phyloP scores from a whole-genome alignment of 2,888 invertebrate genomes.

The Mesorhabditis sp. region DNA sequence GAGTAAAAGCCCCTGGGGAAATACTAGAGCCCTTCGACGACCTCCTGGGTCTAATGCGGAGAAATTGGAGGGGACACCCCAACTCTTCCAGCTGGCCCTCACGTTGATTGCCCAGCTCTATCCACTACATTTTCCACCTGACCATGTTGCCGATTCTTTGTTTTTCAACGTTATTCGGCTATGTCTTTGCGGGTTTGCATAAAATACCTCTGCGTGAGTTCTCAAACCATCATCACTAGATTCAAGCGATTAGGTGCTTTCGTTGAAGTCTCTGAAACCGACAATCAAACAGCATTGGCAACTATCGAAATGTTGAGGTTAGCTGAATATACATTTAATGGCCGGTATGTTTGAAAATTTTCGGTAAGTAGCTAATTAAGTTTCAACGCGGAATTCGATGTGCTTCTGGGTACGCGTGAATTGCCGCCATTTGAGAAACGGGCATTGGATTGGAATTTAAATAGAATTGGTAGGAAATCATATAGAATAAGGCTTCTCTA shows the following conservation, averaged over 20 bases:
- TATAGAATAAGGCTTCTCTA: constrained; percentile 14
- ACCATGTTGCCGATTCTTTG: neutral
- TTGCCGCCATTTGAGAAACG: constrained; percentile 33
- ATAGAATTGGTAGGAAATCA: constrained; percentile 24
- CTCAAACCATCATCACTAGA: neutral
- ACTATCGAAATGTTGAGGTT: constrained; percentile 40
- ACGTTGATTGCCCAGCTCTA: neutral
- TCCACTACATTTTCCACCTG: neutral
- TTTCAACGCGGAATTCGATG: constrained; percentile 31
- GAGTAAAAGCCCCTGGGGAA: neutral
- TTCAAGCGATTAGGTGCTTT: constrained; percentile 27
- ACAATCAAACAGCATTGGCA: constrained; percentile 26
- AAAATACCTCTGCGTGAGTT: constrained; percentile 1
- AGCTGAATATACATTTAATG: constrained; percentile 41
- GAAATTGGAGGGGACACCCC: constrained; percentile 3
- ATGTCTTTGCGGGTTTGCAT: neutral
- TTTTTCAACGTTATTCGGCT: neutral
- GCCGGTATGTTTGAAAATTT: constrained; percentile 11
- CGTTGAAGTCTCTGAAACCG: constrained; percentile 25
- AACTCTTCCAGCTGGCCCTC: neutral
- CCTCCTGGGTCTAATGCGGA: constrained; percentile 4
- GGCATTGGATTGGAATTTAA: constrained; percentile 34
- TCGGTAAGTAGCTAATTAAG: neutral
- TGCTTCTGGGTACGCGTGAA: constrained; percentile 36
- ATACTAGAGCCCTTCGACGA: neutral